Conservation (phyloP, 1,140 invertebrate species). For the Forficula auricularia region DNA sequence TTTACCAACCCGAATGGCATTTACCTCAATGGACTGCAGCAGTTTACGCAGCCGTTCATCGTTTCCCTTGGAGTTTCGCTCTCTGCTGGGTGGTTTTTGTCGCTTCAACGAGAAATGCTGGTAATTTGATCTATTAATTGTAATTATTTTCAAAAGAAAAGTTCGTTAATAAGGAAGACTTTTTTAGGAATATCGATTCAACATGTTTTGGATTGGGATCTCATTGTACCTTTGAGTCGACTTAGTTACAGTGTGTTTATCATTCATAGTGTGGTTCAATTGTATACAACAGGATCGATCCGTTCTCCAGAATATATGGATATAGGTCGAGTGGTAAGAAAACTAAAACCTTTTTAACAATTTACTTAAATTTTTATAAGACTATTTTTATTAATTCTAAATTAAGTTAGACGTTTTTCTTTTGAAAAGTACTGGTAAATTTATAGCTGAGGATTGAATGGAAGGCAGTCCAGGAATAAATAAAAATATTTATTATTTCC, state of each 20-base stretch:
- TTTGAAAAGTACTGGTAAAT: no score
- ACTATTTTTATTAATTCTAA: no score
- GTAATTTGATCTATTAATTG: neutral
- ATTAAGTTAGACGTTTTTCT: no score
- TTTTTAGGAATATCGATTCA: neutral
- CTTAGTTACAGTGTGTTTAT: neutral
- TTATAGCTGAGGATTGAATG: no score
- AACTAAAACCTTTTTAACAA: no score
- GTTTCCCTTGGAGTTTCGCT: neutral
- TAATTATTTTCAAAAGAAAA: no score
- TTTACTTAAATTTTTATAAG: no score
- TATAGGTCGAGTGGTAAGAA: neutral
- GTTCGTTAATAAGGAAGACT: no score
- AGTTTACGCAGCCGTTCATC: neutral
- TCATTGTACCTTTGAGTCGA: neutral
- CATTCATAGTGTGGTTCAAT: neutral
- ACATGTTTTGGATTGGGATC: neutral
- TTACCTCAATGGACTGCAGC: neutral
- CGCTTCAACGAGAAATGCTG: neutral
- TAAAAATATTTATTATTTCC: no score
- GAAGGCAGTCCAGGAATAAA: no score
- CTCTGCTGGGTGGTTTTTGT: neutral
- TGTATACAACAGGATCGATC: neutral
- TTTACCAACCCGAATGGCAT: neutral
- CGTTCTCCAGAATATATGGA: neutral